Conservation (phyloP, 2,113 vertebrate genomes). For the Scartelaos histophorus region DNA sequence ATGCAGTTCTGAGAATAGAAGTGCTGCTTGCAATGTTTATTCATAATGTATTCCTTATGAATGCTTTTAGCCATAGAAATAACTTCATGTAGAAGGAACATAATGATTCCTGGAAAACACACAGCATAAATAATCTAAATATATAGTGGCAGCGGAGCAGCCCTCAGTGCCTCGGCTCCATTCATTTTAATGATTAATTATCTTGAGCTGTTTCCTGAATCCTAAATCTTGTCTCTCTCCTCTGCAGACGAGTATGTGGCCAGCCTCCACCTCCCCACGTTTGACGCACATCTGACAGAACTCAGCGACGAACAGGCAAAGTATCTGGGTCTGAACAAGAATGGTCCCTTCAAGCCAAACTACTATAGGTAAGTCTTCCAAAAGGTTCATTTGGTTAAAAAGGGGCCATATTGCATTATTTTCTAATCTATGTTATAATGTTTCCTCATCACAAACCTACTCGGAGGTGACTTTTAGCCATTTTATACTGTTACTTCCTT, state of each 20-base stretch:
- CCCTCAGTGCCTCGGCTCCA: constrained; percentile 1
- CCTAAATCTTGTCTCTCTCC: not conserved
- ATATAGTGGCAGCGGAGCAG: not conserved
- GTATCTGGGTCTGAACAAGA: constrained; percentile 98
- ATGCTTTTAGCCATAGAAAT: too few species aligned
- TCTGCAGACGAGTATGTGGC: constrained; percentile 94
- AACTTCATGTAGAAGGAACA: too few species aligned
- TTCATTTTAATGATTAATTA: constrained; percentile 17
- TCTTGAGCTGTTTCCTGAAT: not conserved
- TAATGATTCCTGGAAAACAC: not conserved
- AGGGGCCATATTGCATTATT: too few species aligned
- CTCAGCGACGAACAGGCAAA: constrained; percentile 96
- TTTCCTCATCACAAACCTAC: too few species aligned
- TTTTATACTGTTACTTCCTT: too few species aligned
- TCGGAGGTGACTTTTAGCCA: too few species aligned
- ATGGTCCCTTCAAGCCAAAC: constrained; percentile 98
- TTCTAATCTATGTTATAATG: too few species aligned
- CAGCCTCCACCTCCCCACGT: constrained; percentile 94
- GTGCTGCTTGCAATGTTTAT: too few species aligned
- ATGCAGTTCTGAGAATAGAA: too few species aligned
- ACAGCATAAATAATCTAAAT: not conserved
- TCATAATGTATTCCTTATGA: too few species aligned
- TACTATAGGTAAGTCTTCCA: constrained; percentile 87
- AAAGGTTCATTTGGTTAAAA: too few species aligned
- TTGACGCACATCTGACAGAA: constrained; percentile 97